A percentile compares a stretch with the other conserved stretches of the same genome.
Conservation (phyloP, 2,797 vertebrate species). For the Cygnus olor region DNA sequence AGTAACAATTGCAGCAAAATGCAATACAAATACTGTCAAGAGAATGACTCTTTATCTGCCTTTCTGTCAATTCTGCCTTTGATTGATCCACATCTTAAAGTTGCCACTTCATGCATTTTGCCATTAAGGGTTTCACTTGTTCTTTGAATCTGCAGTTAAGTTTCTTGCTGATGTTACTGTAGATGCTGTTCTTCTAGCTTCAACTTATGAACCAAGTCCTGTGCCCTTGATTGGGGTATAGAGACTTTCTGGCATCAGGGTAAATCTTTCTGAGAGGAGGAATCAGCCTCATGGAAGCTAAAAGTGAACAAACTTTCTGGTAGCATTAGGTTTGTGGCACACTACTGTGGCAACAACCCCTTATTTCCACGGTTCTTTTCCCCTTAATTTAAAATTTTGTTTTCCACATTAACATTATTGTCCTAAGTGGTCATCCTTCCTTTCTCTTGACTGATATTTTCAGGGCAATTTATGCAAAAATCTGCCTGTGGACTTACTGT, state of each 20-base stretch:
- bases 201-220: not conserved
- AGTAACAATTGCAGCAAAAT: constrained; percentile 8
- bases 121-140: constrained; percentile 42
- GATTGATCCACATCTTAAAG: constrained; percentile 40
- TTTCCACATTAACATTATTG: not conserved
- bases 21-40: not conserved
- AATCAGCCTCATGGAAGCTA: not conserved
- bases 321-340: not conserved
- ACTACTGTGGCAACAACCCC: not conserved
- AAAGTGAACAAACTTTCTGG: not conserved
- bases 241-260: not conserved
- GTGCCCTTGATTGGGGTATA: not conserved
- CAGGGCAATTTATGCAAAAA: not conserved
- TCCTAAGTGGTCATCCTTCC: not conserved
- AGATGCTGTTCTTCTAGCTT: not conserved
- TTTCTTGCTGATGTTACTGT: constrained; percentile 35
- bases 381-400: not conserved
- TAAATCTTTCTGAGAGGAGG: not conserved
- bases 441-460: constrained; percentile 15
- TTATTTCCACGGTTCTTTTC: not conserved
- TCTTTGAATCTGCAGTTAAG: not conserved
- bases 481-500: not conserved
- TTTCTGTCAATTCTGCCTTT: constrained; percentile 27
- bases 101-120: constrained; percentile 37
- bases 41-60: constrained; percentile 27